Base-by-base conservation (phyloP, 1,140 invertebrate genomes). In the Lerema accius region DNA sequence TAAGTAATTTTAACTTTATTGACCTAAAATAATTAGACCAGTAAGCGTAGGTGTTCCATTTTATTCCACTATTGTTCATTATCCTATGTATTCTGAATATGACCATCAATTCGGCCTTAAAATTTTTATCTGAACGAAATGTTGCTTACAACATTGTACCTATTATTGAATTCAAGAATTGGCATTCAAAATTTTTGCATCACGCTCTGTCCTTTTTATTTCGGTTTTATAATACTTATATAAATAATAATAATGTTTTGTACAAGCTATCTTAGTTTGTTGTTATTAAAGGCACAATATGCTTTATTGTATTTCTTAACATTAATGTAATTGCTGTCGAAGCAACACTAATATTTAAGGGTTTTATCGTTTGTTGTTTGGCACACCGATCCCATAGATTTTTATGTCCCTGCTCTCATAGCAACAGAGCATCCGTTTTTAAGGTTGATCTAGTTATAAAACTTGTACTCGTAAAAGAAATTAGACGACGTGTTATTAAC, bases 61-160 rank as follows among this genome's bases (percentile, higher is more conserved):
- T 7, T 32, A 32, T 32, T 32, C 9, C 9, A 45, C 15, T 45
- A 32, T 58, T 53, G 3, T 40, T 46, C 32, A 56, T 28, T 55
- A 58, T 63, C 73, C 59, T 66, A 65, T 81, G 83, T 86, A 86
- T 88, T 86, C 85, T 88, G 80, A 61, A 63, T 75, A 50, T 67
- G 58, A 70, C 50, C 65, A 49, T 49, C 14, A 23, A 73, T 78
- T 78, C 74, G 78, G 70, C 67, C 16, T 69, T 69, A 76, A 85
- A 81, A 80, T 77, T 81, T 70, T 49, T 51, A 59, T 56, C 28
- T 32, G 60, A 65, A 49, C 23, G 67, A 72, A 76, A 73, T 50
- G 51, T 39, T 63, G 15, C 46, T 14, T 3, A 40, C 42, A 39
- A 66, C 69, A 61, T 76, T 69, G 64, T 46, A 64, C n/a, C 28